Evolutionary conservation across 2,113 vertebrate species (phyloP).

Genomic region (Pachycephala philippinensis): DNA sequence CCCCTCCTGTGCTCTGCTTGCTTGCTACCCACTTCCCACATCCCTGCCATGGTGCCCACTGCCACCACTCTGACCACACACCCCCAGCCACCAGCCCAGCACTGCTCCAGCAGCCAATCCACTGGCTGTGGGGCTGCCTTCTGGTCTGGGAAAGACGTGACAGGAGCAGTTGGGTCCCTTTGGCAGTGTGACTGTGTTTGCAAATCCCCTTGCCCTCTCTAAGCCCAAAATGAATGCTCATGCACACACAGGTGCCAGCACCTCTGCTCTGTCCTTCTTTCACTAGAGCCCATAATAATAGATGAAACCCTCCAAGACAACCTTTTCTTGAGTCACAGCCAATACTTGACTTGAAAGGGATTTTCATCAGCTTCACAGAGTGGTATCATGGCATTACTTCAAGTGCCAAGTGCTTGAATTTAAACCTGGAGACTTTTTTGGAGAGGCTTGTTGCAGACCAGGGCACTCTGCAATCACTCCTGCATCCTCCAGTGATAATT

Average conservation of each 20-base stretch:
- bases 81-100: rapidly evolving
- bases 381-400: background rate
- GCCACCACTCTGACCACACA: background rate
- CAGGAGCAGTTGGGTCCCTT: background rate
- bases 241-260: background rate
- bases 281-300: background rate
- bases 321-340: background rate
- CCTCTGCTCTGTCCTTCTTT: background rate
- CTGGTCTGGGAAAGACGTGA: background rate
- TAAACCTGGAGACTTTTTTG: background rate
- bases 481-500: background rate
- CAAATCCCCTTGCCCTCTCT: background rate
- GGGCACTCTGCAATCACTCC: background rate
- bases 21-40: background rate
- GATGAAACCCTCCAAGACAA: background rate
- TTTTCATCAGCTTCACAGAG: background rate
- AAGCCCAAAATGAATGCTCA: background rate
- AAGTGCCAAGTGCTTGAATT: background rate
- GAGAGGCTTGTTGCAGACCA: background rate
- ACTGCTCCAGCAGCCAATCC: rapidly evolving
- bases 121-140: background rate
- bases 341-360: background rate
- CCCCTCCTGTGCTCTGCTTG: background rate
- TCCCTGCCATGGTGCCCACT: rapidly evolving
- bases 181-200: background rate